Conservation (phyloP, 1,140 invertebrate species). For the Steinernema khuongi region DNA sequence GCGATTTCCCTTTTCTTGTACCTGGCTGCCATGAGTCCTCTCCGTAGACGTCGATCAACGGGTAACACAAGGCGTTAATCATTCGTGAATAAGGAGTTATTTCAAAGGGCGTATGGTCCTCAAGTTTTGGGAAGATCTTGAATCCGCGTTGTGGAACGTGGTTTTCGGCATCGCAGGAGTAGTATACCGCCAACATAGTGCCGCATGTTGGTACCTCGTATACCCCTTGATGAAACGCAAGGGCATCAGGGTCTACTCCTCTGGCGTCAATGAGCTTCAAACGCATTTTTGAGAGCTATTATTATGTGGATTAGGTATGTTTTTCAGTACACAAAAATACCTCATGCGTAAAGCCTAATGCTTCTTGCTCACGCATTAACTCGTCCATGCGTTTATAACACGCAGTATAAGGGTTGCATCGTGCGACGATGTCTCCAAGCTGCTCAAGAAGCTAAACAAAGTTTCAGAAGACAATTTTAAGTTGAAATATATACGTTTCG, state of each 20-base stretch:
- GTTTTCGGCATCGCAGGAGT: not conserved
- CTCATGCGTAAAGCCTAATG: not conserved
- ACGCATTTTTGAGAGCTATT: not conserved
- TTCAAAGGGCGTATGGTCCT: not conserved
- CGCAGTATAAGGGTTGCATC: not conserved
- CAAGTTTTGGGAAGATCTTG: not conserved
- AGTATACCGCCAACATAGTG: not conserved
- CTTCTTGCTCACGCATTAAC: not conserved
- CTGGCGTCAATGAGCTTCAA: not conserved
- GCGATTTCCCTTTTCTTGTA: not conserved
- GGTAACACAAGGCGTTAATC: not conserved
- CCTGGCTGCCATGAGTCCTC: slow-evolving; percentile 6
- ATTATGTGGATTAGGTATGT: not conserved
- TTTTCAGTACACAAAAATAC: not conserved
- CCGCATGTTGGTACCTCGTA: not conserved
- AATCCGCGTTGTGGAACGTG: not conserved
- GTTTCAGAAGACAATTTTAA: not conserved
- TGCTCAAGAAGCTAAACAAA: not conserved
- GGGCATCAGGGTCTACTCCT: not conserved
- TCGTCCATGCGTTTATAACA: slow-evolving; percentile 9
- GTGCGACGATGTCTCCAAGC: not conserved
- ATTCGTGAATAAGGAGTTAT: not conserved
- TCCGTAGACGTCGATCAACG: not conserved
- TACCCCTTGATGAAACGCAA: not conserved
- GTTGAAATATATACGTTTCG: not conserved